phyloP scores from a whole-genome alignment of 2,113 vertebrate genomes.

The Notarius quadriscutis region DNA sequence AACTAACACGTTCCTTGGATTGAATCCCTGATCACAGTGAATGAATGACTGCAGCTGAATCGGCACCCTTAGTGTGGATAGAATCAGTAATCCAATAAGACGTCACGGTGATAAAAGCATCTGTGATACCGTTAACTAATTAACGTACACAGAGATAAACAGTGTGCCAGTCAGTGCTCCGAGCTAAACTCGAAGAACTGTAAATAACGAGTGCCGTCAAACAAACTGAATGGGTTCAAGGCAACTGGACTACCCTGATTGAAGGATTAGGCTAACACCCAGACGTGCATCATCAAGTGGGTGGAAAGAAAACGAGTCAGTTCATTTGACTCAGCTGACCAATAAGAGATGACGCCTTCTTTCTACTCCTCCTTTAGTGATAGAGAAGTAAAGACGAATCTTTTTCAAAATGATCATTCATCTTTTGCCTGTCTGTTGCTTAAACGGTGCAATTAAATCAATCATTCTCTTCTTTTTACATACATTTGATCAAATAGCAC shows the following conservation, averaged over 20 bases:
- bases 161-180: not conserved
- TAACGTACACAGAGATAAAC: not conserved
- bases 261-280: constrained; percentile 3
- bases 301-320: not conserved
- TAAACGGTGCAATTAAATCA: not conserved
- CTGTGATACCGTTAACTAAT: not conserved
- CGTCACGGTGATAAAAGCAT: not conserved
- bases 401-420: not conserved
- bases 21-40: not conserved
- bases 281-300: not conserved
- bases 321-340: not conserved
- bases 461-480: not conserved
- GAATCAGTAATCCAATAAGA: not conserved
- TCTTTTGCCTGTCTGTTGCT: not conserved
- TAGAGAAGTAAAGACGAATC: not conserved
- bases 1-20: not conserved
- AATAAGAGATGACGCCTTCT: not conserved
- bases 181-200: not conserved
- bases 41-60: not conserved
- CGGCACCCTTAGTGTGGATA: not conserved
- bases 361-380: not conserved
- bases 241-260: not conserved
- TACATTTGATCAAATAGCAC: not conserved
- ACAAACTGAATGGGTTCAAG: not conserved
- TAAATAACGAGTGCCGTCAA: not conserved